Conservation (phyloP, 2,113 vertebrate species). For the Heloderma charlesbogerti region DNA sequence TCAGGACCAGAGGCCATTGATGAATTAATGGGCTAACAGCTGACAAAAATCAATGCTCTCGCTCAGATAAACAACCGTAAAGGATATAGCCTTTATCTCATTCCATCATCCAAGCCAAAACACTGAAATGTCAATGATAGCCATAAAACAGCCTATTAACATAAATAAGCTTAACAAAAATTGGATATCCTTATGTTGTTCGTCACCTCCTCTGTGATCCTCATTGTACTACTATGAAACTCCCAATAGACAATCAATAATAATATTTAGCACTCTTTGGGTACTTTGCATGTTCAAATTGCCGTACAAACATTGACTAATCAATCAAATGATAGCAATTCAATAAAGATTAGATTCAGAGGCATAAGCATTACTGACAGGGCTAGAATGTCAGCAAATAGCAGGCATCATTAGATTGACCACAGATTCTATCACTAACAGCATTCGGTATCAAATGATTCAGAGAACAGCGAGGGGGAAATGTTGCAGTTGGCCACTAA, state of each 20-base stretch:
- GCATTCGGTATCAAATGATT: neutral
- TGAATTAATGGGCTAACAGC: neutral
- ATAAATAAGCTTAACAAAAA: conserved; percentile 6
- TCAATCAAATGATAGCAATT: conserved; percentile 25
- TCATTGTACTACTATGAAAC: conserved; percentile 35
- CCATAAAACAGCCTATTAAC: neutral
- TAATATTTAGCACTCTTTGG: conserved; percentile 42
- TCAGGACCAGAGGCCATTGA: neutral
- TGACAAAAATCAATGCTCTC: neutral
- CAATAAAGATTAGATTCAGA: conserved; percentile 21
- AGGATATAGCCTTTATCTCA: neutral
- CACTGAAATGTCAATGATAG: conserved; percentile 1
- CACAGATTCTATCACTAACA: conserved; percentile 25
- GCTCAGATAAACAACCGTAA: neutral
- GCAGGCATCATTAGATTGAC: neutral
- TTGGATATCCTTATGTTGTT: conserved; percentile 63
- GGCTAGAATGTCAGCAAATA: neutral
- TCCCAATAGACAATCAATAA: conserved; percentile 52
- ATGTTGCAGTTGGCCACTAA: conserved; percentile 5
- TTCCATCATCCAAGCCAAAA: conserved; percentile 25
- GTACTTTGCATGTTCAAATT: neutral
- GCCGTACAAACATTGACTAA: neutral
- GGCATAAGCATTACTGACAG: neutral
- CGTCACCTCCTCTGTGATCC: neutral
- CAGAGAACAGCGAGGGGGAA: conserved; percentile 42